Percentiles rank a stretch among this genome's conserved stretches.
Conservation (phyloP, 2,888 invertebrate species). For the Morpho achilles region DNA sequence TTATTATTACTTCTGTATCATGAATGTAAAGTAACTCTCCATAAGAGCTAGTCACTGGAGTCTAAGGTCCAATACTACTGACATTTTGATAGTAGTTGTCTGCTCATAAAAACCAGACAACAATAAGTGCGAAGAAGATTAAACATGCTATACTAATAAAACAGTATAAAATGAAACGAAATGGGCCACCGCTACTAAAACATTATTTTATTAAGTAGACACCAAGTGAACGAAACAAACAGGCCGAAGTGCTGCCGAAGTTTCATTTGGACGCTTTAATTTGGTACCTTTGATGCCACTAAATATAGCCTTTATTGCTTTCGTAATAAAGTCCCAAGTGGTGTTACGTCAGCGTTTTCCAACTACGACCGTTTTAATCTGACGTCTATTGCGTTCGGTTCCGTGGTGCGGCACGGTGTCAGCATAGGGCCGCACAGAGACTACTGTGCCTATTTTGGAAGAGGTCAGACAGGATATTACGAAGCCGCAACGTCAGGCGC, state of each 20-base stretch:
- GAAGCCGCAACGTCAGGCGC: conserved; percentile 64
- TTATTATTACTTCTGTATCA: too few relatives aligned
- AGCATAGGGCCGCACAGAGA: conserved; percentile 38
- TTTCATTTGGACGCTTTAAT: conserved; percentile 67
- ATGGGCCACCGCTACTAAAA: conserved; percentile 20
- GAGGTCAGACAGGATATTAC: conserved; percentile 72
- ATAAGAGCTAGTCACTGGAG: too few relatives aligned
- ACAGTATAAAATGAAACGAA: neutral
- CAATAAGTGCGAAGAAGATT: neutral
- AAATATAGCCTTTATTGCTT: conserved; percentile 71
- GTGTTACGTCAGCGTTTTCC: conserved; percentile 33
- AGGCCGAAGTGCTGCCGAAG: conserved; percentile 50
- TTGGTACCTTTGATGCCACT: conserved; percentile 58
- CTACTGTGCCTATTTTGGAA: conserved; percentile 39
- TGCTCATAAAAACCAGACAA: neutral
- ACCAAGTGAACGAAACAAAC: conserved; percentile 47
- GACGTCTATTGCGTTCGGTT: conserved; percentile 34
- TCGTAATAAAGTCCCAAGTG: conserved; percentile 65
- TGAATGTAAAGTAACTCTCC: too few relatives aligned
- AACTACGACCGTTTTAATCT: conserved; percentile 30
- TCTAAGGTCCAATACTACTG: too few relatives aligned
- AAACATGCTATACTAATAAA: neutral
- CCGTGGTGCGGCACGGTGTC: conserved; percentile 12
- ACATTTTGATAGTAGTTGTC: too few relatives aligned
- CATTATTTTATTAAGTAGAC: conserved; percentile 47